A percentile compares a stretch with the other conserved stretches of the same genome.
Evolutionary conservation across 1,140 invertebrate species (phyloP).

Genomic region (Vanessa atalanta): DNA sequence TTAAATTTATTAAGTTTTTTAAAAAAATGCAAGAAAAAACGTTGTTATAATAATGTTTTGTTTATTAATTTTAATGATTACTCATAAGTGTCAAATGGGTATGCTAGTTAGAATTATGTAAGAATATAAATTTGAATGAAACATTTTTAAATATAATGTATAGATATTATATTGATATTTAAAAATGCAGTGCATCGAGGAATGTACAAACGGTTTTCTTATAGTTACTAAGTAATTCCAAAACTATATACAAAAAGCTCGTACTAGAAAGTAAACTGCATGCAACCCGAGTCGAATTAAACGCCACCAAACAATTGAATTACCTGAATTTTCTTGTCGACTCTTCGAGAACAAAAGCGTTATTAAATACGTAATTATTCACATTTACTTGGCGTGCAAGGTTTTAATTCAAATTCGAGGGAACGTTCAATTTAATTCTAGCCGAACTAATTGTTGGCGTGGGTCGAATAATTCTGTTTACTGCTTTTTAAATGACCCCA

Average conservation of each 20-base stretch:
- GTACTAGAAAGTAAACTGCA: slow-evolving; percentile 65
- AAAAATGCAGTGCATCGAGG: background rate
- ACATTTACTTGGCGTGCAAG: slow-evolving; percentile 76
- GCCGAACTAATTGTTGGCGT: slow-evolving; percentile 77
- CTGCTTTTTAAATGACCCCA: slow-evolving; percentile 76
- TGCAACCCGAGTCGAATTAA: slow-evolving; percentile 68
- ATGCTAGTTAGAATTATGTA: too few relatives aligned
- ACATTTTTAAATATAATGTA: too few relatives aligned
- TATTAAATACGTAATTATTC: slow-evolving; percentile 81
- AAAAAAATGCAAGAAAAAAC: too few relatives aligned
- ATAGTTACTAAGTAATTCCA: background rate
- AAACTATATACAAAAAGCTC: slow-evolving; percentile 21
- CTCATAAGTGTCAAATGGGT: too few relatives aligned
- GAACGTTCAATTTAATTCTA: slow-evolving; percentile 76
- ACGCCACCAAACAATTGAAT: slow-evolving; percentile 79
- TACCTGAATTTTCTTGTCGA: slow-evolving; percentile 77
- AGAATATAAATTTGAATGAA: too few relatives aligned
- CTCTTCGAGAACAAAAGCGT: slow-evolving; percentile 75
- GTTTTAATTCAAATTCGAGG: slow-evolving; percentile 75
- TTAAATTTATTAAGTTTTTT: too few relatives aligned
- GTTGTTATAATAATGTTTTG: too few relatives aligned
- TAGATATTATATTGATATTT: background rate
- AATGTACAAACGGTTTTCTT: background rate
- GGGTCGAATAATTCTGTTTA: slow-evolving; percentile 79
- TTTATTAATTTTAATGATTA: too few relatives aligned